Conservation (phyloP, 2,888 invertebrate species). For the Agrotis ipsilon region DNA sequence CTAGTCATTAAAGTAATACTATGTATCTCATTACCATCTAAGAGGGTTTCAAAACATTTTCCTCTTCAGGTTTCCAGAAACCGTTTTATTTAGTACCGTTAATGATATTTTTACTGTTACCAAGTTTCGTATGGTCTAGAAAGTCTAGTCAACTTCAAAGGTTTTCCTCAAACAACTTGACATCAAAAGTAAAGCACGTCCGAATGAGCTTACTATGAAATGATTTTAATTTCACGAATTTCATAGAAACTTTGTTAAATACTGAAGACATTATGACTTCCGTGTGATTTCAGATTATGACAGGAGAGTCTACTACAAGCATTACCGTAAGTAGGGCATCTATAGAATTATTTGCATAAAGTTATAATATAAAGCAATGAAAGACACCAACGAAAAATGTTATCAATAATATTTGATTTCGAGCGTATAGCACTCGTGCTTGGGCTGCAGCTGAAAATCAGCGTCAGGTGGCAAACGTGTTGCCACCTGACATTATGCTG, state of each 20-base stretch:
- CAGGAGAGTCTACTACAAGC: not conserved
- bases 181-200: slow-evolving; percentile 43
- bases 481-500: too few relatives aligned
- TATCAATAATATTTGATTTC: too few relatives aligned
- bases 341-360: not conserved
- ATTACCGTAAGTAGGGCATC: not conserved
- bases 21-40: slow-evolving; percentile 14
- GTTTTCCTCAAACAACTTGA: slow-evolving; percentile 35
- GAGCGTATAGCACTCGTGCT: too few relatives aligned
- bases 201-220: slow-evolving; percentile 46
- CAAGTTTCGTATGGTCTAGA: slow-evolving; percentile 4
- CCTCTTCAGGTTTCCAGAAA: slow-evolving; percentile 8
- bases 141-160: slow-evolving; percentile 21
- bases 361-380: too few relatives aligned
- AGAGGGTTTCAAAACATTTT: slow-evolving; percentile 17
- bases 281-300: slow-evolving; percentile 11
- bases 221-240: slow-evolving; percentile 40
- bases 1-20: slow-evolving; percentile 8
- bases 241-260: slow-evolving; percentile 36
- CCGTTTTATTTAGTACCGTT: slow-evolving; percentile 10
- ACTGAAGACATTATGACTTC: slow-evolving; percentile 40
- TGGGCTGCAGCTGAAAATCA: too few relatives aligned
- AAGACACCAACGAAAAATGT: too few relatives aligned
- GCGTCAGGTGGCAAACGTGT: too few relatives aligned
- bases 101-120: slow-evolving; percentile 27